Conservation (phyloP, 2,888 invertebrate genomes). For the Oegoconia quadripuncta region DNA sequence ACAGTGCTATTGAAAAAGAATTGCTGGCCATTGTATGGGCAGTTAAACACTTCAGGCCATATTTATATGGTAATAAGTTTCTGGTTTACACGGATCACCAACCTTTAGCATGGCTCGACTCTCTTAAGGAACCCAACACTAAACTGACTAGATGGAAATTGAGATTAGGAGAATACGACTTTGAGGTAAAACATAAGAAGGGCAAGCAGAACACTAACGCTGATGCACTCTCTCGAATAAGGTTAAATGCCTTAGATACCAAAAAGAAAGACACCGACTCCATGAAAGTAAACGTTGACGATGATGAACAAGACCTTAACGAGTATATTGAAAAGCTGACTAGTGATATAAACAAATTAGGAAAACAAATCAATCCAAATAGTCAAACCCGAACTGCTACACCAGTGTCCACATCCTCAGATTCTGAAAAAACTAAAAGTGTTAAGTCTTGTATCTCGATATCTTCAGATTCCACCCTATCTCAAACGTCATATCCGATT, state of each 20-base stretch:
- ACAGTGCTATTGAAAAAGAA: slow-evolving; percentile 34
- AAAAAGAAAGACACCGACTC: background rate
- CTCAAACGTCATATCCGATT: background rate
- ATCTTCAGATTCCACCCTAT: background rate
- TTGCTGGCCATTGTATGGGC: slow-evolving; percentile 29
- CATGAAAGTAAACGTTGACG: slow-evolving; percentile 11
- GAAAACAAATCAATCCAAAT: background rate
- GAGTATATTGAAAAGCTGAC: background rate
- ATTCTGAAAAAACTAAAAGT: slow-evolving; percentile 4
- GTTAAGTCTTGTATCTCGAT: no score
- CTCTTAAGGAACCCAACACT: no score
- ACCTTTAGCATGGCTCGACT: slow-evolving; percentile 17
- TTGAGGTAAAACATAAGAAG: slow-evolving; percentile 25
- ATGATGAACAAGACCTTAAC: background rate
- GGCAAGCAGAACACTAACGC: no score
- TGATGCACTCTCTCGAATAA: slow-evolving; percentile 21
- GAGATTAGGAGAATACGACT: slow-evolving; percentile 19
- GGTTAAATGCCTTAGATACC: slow-evolving; percentile 12
- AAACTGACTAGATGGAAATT: slow-evolving; percentile 17
- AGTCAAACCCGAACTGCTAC: background rate
- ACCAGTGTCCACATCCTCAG: background rate
- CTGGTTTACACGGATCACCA: slow-evolving; percentile 17
- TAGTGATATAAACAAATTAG: slow-evolving; percentile 1
- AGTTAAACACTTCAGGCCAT: slow-evolving; percentile 30
- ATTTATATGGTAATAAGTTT: slow-evolving; percentile 37